Conservation (phyloP, 1,140 invertebrate genomes). For the Ephestia elutella region DNA sequence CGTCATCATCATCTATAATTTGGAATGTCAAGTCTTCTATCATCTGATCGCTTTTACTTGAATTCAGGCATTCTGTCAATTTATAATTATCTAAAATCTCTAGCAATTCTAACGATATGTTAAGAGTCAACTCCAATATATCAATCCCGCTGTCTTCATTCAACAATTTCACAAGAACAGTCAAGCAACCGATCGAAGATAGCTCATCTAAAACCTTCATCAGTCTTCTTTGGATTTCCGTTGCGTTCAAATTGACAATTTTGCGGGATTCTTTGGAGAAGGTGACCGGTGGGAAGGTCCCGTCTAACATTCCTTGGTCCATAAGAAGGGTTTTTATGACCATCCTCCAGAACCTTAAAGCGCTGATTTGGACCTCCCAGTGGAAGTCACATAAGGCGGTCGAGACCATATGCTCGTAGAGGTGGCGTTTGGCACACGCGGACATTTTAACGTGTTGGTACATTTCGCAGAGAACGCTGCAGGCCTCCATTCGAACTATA, state of each 20-base stretch:
- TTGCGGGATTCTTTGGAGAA: slow-evolving; percentile 86
- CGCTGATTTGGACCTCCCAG: slow-evolving; percentile 85
- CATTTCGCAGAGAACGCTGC: slow-evolving; percentile 78
- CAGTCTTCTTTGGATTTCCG: slow-evolving; percentile 79
- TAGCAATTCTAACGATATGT: slow-evolving; percentile 75
- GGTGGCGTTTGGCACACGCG: slow-evolving; percentile 51
- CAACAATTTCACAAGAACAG: slow-evolving; percentile 78
- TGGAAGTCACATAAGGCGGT: slow-evolving; percentile 82
- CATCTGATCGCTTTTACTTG: slow-evolving; percentile 29
- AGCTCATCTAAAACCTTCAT: slow-evolving; percentile 80
- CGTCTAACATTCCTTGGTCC: slow-evolving; percentile 87
- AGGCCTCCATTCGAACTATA: slow-evolving; percentile 82
- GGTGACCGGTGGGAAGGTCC: slow-evolving; percentile 82
- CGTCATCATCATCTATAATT: slow-evolving; percentile 27
- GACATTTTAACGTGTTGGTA: slow-evolving; percentile 79
- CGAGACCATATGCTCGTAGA: slow-evolving; percentile 77
- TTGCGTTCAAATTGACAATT: slow-evolving; percentile 81
- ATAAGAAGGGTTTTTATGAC: slow-evolving; percentile 78
- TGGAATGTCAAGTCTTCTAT: slow-evolving; percentile 38
- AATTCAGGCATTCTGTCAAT: slow-evolving; percentile 47
- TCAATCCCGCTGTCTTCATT: slow-evolving; percentile 82
- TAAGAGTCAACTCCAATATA: slow-evolving; percentile 77
- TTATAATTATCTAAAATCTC: slow-evolving; percentile 77
- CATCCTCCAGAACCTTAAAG: slow-evolving; percentile 81
- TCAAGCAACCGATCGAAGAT: slow-evolving; percentile 79